Evolutionary conservation across 1,140 invertebrate species (phyloP), one percentile per base, ranked within the genome.

Genomic region (Apolygus lucorum): DNA sequence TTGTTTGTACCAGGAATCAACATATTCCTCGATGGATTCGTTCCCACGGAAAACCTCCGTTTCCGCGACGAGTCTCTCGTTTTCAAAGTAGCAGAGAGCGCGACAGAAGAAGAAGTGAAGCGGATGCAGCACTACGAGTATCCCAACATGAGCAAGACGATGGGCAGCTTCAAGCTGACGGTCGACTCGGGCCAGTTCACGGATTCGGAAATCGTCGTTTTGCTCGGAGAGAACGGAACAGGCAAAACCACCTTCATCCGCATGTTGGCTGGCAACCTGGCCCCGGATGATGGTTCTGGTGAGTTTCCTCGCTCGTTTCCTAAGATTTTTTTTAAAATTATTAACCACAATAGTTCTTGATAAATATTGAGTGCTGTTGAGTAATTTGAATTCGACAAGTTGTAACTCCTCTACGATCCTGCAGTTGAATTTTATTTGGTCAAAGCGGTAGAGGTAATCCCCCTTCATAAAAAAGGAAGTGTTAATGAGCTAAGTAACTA

Each of bases 231-330:
- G 80, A 99, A 99, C 83, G 98, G 98, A 72, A 99, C 98, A 62
- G 98, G 98, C 59, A 99, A 99, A 82, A 99, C 98, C 0, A 99
- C 98, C 17, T 97, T 99, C 75, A 99, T 99, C 77, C 85, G 95
- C 76, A 95, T 99, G 92, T 82, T 99, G 73, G 98, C 97, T 76
- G 98, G 98, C 49, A 92, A 95, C 77, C 82, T 99, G 73, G 83
- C 90, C 74, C 90, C 96, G 14, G 96, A 99, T 83, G 87, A 87
- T 73, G 95, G 92, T 76, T 88, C 85, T 71, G 84, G 87, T 87
- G 79, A 77, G 70, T 70, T 14, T 28, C 67, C 49, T 26, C 27
- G n/a, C n/a, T n/a, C n/a, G n/a, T n/a, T n/a, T n/a, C n/a, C n/a
- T n/a, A n/a, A n/a, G n/a, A n/a, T n/a, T n/a, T n/a, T n/a, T n/a